phyloP scores from a whole-genome alignment of 2,797 vertebrate genomes.

The Malacoraja senta region DNA sequence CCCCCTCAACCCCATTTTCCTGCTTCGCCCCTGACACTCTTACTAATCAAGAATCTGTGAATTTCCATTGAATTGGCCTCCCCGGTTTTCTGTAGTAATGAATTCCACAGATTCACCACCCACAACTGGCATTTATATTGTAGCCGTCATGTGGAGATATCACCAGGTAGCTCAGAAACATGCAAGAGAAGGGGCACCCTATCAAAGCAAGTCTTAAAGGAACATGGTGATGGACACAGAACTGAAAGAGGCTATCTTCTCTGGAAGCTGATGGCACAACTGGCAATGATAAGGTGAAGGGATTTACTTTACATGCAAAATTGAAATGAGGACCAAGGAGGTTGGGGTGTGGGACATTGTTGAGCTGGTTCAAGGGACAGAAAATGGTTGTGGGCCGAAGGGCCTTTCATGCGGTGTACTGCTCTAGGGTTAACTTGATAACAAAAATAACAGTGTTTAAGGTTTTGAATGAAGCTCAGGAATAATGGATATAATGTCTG shows the following conservation, averaged over 20 bases:
- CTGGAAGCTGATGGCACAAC: background rate
- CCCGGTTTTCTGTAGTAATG: too few species aligned
- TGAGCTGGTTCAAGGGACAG: background rate
- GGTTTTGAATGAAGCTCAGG: background rate
- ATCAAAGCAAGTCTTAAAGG: background rate
- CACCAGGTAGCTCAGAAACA: background rate
- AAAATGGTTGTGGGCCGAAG: too few species aligned
- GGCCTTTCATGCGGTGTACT: too few species aligned
- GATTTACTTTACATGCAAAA: background rate
- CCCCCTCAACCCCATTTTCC: too few species aligned
- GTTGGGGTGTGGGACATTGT: background rate
- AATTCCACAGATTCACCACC: too few species aligned
- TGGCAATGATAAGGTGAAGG: background rate
- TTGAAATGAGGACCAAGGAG: background rate
- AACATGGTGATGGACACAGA: background rate
- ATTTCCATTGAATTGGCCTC: too few species aligned
- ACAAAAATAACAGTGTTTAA: background rate
- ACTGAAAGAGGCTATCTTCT: background rate
- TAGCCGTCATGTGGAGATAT: background rate
- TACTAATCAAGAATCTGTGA: too few species aligned
- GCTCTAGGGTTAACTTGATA: background rate
- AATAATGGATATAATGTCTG: background rate
- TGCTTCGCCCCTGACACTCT: too few species aligned
- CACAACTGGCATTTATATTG: background rate
- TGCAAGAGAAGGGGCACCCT: background rate